phyloP scores from a whole-genome alignment of 2,113 vertebrate species.

The Tachysurus fulvidraco region DNA sequence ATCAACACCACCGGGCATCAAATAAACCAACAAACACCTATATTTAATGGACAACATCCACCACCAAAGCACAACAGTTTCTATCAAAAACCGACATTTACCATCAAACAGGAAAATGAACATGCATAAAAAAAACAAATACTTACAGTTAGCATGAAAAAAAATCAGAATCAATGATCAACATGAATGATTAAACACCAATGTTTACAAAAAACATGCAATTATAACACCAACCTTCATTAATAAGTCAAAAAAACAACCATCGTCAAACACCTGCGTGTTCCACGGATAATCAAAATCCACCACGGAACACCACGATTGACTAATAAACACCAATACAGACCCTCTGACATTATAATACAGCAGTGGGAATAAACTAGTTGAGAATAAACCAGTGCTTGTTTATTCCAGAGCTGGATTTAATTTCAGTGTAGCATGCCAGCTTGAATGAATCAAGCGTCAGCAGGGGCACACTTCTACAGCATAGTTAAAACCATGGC shows the following conservation, averaged over 20 bases:
- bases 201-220: background rate
- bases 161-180: background rate
- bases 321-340: background rate
- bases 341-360: background rate
- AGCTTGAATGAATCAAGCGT: background rate
- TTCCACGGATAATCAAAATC: background rate
- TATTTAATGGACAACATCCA: background rate
- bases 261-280: background rate
- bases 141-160: background rate
- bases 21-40: background rate
- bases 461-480: background rate
- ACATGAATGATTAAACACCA: background rate
- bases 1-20: background rate
- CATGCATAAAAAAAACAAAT: background rate
- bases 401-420: background rate
- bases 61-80: background rate
- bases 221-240: background rate
- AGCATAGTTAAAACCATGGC: background rate
- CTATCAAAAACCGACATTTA: background rate
- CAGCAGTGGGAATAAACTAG: background rate
- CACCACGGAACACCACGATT: background rate
- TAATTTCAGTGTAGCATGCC: background rate
- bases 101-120: background rate
- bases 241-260: background rate
- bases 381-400: no score